Conservation (phyloP, 2,113 vertebrate species). For the Shinisaurus crocodilurus region DNA sequence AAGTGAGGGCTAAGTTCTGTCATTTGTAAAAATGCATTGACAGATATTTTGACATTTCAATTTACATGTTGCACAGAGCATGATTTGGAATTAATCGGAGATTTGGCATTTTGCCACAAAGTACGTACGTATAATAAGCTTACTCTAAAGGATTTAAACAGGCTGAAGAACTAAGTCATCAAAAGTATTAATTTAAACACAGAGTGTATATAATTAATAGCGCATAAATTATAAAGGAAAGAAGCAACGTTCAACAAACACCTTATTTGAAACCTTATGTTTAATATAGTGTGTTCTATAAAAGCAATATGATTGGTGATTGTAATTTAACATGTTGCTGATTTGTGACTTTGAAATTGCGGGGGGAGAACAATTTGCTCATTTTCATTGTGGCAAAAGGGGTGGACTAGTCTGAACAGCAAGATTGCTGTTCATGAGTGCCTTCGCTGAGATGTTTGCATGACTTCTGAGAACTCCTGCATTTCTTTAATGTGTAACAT, state of each 20-base stretch:
- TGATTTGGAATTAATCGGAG: slow-evolving; percentile 27
- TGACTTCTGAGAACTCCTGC: neutral
- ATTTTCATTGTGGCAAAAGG: neutral
- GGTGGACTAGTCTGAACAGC: neutral
- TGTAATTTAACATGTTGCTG: neutral
- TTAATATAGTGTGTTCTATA: neutral
- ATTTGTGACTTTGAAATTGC: neutral
- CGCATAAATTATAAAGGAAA: neutral
- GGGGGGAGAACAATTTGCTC: neutral
- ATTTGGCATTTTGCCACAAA: slow-evolving; percentile 8
- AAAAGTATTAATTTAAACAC: slow-evolving; percentile 29
- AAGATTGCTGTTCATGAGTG: neutral
- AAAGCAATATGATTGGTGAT: neutral
- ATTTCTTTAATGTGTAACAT: neutral
- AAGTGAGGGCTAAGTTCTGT: neutral
- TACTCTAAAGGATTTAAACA: neutral
- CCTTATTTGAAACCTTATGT: neutral
- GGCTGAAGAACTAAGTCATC: neutral
- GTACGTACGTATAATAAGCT: neutral
- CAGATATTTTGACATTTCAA: neutral
- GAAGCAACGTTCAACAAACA: neutral
- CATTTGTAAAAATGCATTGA: neutral
- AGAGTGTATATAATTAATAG: slow-evolving; percentile 31
- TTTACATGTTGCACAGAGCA: neutral
- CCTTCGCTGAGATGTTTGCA: neutral